These are phyloP conservation scores for Myodes glareolus DNA, from an alignment of 2,113 vertebrate genomes.

Conservation along the genomic window DNA sequence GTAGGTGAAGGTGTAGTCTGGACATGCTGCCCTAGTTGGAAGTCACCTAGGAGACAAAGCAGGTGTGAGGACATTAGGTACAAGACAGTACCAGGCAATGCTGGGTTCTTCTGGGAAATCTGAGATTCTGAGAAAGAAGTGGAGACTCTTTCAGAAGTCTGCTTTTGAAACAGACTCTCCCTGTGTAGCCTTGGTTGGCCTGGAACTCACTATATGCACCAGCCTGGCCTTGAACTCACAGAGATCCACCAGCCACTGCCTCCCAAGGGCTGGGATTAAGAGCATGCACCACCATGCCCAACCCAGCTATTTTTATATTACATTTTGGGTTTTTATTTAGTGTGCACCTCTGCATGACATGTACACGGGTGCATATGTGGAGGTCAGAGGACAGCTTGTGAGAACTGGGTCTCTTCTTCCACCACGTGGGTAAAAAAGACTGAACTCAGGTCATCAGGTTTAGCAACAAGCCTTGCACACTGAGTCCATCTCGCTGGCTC, in stretches of 20 bases:
- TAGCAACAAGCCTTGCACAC: background rate
- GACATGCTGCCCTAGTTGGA: too few species aligned
- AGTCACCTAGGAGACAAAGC: background rate
- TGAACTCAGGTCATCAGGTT: background rate
- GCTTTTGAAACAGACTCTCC: background rate
- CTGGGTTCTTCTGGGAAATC: background rate
- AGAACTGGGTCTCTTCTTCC: background rate
- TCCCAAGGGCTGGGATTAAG: background rate
- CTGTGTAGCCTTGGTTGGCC: background rate
- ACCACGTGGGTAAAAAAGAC: background rate
- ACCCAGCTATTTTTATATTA: background rate
- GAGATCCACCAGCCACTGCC: background rate
- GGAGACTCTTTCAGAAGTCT: background rate
- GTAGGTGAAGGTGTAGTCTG: fast-evolving
- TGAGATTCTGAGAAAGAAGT: background rate
- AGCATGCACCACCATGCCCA: background rate
- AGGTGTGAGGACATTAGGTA: fast-evolving
- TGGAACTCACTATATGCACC: background rate
- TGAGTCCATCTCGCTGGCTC: background rate
- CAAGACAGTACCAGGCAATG: background rate
- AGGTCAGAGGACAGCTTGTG: background rate
- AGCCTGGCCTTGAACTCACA: background rate
- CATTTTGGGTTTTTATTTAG: background rate
- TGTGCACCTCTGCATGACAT: background rate
- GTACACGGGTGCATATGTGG: background rate